phyloP scores from a whole-genome alignment of 2,888 invertebrate species.

The Meliscaeva auricollis region DNA sequence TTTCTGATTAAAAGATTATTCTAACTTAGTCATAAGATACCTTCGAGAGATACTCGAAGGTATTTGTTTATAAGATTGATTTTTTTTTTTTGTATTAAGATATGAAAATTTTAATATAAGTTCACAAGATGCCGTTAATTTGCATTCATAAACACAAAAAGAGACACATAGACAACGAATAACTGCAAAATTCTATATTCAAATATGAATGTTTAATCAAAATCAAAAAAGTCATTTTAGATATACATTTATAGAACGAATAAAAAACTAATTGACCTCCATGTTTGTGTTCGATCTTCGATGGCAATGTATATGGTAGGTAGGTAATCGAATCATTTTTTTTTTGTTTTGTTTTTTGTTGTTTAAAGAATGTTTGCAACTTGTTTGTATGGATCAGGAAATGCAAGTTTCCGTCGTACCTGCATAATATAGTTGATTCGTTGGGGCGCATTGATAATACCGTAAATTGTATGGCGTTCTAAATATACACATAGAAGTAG shows the following conservation, averaged over 20 bases:
- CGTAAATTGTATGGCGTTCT: constrained; percentile 56
- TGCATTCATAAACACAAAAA: constrained; percentile 1
- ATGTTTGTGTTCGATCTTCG: constrained; percentile 11
- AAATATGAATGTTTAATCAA: neutral
- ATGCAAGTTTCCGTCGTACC: constrained; percentile 41
- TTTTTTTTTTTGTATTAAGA: neutral
- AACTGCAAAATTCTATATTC: constrained; percentile 28
- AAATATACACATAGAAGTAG: constrained; percentile 8
- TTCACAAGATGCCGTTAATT: constrained; percentile 30
- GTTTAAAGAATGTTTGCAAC: constrained; percentile 41
- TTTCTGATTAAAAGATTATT: constrained; percentile 1
- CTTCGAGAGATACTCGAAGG: neutral
- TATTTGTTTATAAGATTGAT: neutral
- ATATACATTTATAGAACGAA: neutral
- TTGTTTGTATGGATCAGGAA: constrained; percentile 54
- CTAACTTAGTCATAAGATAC: neutral
- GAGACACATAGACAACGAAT: neutral
- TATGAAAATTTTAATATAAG: constrained; percentile 5
- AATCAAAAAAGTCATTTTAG: neutral
- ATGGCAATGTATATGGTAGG: neutral
- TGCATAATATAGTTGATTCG: constrained; percentile 42
- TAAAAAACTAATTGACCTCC: constrained; percentile 53
- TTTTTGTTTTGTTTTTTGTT: no score
- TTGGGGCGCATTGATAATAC: constrained; percentile 52
- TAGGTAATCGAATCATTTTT: neutral